Conservation (phyloP, 1,140 invertebrate species). For the Aphelenchoides besseyi region DNA sequence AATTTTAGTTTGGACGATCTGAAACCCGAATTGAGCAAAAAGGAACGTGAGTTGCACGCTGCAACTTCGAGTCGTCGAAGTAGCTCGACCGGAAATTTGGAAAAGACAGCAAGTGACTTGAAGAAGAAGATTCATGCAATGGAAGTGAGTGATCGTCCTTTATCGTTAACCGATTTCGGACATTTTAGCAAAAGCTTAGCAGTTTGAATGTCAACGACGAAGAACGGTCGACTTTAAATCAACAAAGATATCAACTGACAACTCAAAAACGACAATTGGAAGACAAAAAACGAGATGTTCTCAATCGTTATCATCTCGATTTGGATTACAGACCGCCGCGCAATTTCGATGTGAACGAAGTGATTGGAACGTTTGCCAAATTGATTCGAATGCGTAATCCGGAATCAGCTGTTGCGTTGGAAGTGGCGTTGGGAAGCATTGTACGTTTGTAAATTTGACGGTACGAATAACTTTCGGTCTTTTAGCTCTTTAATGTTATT, state of each 20-base stretch:
- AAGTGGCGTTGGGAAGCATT: slow-evolving; percentile 40
- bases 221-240: not conserved
- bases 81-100: not conserved
- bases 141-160: too few species aligned
- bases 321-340: slow-evolving; percentile 65
- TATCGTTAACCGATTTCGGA: too few species aligned
- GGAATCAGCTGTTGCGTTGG: slow-evolving; percentile 74
- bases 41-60: not conserved
- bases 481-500: slow-evolving; percentile 12
- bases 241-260: not conserved
- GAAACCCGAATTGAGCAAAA: not conserved
- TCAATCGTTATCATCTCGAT: slow-evolving; percentile 37
- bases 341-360: slow-evolving; percentile 73
- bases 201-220: not conserved
- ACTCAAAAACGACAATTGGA: not conserved
- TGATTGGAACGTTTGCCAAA: slow-evolving; percentile 76
- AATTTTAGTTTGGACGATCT: not conserved
- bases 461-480: not conserved
- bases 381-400: slow-evolving; percentile 75
- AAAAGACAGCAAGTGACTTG: not conserved
- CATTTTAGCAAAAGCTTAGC: too few species aligned
- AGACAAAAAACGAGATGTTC: not conserved
- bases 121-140: not conserved
- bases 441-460: slow-evolving; percentile 17
- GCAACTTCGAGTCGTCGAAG: not conserved